These are phyloP conservation scores for Centruroides vittatus DNA, from an alignment of 1,140 invertebrate genomes.

Conservation along the genomic window DNA sequence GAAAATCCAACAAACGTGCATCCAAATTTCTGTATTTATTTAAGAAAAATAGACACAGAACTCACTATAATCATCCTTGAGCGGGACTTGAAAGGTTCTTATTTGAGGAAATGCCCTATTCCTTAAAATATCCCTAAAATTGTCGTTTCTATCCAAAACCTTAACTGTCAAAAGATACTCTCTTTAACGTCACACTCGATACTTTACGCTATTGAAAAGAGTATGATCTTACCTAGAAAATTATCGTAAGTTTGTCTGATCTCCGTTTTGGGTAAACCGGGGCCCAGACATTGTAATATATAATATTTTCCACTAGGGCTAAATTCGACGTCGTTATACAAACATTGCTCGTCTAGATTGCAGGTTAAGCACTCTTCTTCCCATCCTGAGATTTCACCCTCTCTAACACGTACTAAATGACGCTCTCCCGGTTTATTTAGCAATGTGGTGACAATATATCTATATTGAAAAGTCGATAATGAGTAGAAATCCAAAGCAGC, in stretches of 20 bases:
- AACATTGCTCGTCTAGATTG: slow-evolving; percentile 25
- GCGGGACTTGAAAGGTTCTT: slow-evolving; percentile 59
- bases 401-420: slow-evolving; percentile 61
- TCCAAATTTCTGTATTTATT: too few species aligned
- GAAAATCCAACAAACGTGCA: too few species aligned
- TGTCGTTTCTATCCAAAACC: not conserved
- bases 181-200: too few species aligned
- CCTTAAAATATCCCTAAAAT: not conserved
- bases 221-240: slow-evolving; percentile 6
- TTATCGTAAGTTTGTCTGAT: slow-evolving; percentile 12
- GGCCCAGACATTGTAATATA: slow-evolving; percentile 27
- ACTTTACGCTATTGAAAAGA: too few species aligned
- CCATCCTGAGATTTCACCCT: slow-evolving; percentile 43
- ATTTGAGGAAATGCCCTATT: slow-evolving; percentile 61
- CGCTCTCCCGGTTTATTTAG: slow-evolving; percentile 61
- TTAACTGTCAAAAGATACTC: not conserved
- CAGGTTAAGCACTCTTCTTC: slow-evolving; percentile 39
- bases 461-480: slow-evolving; percentile 26
- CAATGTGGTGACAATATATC: slow-evolving; percentile 73
- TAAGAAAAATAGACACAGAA: not conserved
- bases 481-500: too few species aligned
- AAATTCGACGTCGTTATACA: slow-evolving; percentile 29
- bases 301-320: slow-evolving; percentile 61
- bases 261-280: slow-evolving; percentile 15
- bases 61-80: slow-evolving; percentile 55